Percentiles rank a stretch among this genome's conserved stretches.
phyloP scores from a whole-genome alignment of 2,113 vertebrate genomes.

The Proterorhinus semilunaris region DNA sequence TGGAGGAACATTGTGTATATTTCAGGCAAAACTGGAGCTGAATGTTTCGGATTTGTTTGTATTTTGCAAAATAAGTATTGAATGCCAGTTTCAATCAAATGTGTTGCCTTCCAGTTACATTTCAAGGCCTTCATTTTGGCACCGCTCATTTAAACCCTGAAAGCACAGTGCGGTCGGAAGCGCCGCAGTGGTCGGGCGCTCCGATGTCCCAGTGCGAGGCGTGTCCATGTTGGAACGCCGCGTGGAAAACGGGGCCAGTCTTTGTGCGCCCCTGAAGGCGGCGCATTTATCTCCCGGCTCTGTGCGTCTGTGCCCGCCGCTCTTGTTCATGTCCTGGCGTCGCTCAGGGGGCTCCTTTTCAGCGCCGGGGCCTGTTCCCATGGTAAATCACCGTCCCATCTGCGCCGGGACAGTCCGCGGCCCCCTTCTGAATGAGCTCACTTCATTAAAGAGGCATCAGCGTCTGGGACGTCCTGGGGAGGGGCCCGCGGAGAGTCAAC shows the following conservation, averaged over 20 bases:
- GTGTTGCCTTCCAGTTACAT: too few species aligned
- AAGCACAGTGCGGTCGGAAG: too few species aligned
- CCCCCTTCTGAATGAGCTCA: background rate
- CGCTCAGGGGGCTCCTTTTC: slow-evolving; percentile 4
- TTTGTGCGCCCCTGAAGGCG: background rate
- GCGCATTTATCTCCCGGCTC: background rate
- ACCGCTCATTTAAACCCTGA: too few species aligned
- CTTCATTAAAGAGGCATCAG: slow-evolving; percentile 10
- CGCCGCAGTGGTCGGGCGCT: too few species aligned
- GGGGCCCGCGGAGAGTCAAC: background rate
- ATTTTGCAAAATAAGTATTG: too few species aligned
- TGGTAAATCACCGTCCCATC: slow-evolving; percentile 11
- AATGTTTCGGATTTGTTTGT: too few species aligned
- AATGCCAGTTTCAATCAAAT: too few species aligned
- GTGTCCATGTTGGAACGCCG: background rate
- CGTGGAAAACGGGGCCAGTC: background rate
- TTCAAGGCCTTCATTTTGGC: too few species aligned
- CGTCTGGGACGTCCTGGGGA: background rate
- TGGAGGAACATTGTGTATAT: too few species aligned
- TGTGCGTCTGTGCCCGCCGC: background rate
- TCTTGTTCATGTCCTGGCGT: background rate
- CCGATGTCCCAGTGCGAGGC: too few species aligned
- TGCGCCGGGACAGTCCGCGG: background rate
- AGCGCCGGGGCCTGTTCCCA: slow-evolving; percentile 1
- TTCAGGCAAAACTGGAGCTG: too few species aligned